A percentile compares a stretch with the other conserved stretches of the same genome.
phyloP scores from a whole-genome alignment of 2,113 vertebrate genomes.

The Proterorhinus semilunaris region DNA sequence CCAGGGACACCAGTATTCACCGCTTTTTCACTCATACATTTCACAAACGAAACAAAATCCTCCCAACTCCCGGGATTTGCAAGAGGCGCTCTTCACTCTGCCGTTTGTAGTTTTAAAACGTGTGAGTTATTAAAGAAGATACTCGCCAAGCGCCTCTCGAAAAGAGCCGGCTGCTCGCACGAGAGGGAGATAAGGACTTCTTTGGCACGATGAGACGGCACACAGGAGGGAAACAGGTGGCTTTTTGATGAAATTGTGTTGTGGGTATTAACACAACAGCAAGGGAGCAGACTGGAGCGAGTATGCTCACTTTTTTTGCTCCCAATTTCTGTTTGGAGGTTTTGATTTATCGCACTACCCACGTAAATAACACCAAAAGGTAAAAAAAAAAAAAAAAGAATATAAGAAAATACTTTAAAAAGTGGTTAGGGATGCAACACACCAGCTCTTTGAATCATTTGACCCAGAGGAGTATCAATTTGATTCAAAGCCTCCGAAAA shows the following conservation, averaged over 20 bases:
- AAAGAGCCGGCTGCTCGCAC: background rate
- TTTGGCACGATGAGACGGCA: background rate
- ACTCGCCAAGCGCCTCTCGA: background rate
- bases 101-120: background rate
- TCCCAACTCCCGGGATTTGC: background rate
- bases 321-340: background rate
- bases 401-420: no score
- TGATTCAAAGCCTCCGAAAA: no score
- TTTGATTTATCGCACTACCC: background rate
- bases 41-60: background rate
- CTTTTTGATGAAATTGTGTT: slow-evolving; percentile 7
- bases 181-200: background rate
- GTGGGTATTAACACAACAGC: background rate
- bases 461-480: no score
- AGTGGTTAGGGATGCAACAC: no score
- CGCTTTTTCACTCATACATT: background rate
- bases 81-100: background rate
- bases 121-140: slow-evolving; percentile 11
- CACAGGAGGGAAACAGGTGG: background rate
- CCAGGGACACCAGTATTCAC: background rate
- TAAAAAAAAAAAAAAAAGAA: background rate
- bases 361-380: background rate
- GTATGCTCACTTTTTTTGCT: slow-evolving; percentile 2
- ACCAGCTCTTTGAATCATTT: no score
- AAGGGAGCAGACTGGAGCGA: background rate